Evolutionary conservation across 2,113 vertebrate genomes (phyloP).

Genomic region (Pedionomus torquatus): DNA sequence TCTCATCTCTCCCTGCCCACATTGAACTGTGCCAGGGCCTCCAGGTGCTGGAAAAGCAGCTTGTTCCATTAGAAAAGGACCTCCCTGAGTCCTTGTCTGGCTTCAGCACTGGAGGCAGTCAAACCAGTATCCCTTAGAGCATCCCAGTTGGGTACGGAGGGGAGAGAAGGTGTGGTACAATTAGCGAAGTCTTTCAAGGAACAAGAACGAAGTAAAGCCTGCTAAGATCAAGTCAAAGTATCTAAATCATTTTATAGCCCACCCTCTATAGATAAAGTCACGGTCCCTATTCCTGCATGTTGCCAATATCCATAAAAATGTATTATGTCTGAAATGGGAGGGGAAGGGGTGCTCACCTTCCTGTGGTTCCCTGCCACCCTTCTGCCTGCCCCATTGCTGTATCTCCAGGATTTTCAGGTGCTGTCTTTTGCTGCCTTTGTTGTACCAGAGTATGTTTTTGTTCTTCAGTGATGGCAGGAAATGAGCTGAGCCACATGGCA

Average conservation of each 20-base stretch:
- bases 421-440: not conserved
- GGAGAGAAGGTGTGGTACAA: not conserved
- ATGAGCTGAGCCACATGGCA: not conserved
- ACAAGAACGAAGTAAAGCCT: not conserved
- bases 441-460: not conserved
- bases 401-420: fast-evolving
- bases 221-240: not conserved
- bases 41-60: not conserved
- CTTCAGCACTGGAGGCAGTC: not conserved
- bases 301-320: not conserved
- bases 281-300: not conserved
- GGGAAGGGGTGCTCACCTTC: not conserved
- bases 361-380: not conserved
- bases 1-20: not conserved
- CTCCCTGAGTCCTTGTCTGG: not conserved
- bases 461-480: not conserved
- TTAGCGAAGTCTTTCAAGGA: not conserved
- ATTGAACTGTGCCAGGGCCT: not conserved
- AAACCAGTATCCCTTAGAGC: not conserved
- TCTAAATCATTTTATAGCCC: not conserved
- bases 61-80: not conserved
- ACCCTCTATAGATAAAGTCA: not conserved
- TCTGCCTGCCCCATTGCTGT: fast-evolving
- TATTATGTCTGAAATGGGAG: not conserved
- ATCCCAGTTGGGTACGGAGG: not conserved